phyloP scores from a whole-genome alignment of 2,797 vertebrate genomes.

The Falco columbarius region DNA sequence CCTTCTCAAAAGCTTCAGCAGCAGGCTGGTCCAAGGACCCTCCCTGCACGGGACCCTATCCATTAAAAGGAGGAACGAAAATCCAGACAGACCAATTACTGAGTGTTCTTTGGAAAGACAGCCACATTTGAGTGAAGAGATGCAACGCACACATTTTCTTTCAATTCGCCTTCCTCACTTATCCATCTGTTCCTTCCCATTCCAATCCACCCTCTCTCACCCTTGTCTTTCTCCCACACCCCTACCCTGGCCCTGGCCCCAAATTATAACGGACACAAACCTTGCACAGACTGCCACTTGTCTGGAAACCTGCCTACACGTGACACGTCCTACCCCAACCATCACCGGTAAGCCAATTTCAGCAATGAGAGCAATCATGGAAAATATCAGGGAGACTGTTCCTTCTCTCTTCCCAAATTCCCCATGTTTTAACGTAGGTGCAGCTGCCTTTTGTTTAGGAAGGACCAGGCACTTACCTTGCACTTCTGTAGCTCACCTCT shows the following conservation, averaged over 20 bases:
- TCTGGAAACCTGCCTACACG: neutral
- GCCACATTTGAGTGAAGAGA: neutral
- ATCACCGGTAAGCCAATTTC: neutral
- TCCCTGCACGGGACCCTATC: neutral
- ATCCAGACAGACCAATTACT: neutral
- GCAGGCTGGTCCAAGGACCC: neutral
- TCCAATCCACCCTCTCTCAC: neutral
- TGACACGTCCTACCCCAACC: neutral
- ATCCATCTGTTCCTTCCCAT: neutral
- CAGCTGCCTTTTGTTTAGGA: neutral
- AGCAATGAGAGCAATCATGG: neutral
- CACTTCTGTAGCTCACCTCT: neutral
- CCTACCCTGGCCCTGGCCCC: neutral
- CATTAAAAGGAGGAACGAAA: neutral
- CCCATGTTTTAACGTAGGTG: accelerated
- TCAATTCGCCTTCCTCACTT: neutral
- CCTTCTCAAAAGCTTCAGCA: neutral
- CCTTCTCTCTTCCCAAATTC: neutral
- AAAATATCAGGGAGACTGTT: neutral
- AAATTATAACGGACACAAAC: neutral
- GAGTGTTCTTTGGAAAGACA: neutral
- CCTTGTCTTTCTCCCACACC: neutral
- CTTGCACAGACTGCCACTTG: neutral
- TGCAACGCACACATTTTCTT: neutral
- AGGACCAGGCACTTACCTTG: neutral